Percentiles rank a stretch among this genome's conserved stretches.
phyloP scores from a whole-genome alignment of 2,113 vertebrate genomes.

The Cololabis saira region DNA sequence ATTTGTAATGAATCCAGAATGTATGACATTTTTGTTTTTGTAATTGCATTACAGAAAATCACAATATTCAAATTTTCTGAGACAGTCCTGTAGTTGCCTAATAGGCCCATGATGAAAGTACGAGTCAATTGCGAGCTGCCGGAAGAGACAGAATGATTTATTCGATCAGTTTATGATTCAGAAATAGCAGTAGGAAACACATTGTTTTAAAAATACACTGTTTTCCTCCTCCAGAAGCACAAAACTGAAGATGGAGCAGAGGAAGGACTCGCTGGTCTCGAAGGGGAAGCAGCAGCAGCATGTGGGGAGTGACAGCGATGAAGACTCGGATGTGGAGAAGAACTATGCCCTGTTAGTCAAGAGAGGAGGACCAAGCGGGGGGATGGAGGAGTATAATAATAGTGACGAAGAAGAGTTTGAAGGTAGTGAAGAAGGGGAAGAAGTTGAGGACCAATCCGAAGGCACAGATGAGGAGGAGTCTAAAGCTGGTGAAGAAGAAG shows the following conservation, averaged over 20 bases:
- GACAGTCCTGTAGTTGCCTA: no score
- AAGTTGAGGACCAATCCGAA: background rate
- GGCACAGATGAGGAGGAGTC: slow-evolving; percentile 7
- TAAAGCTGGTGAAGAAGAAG: background rate
- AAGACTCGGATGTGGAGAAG: slow-evolving; percentile 54
- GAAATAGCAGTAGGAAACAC: background rate
- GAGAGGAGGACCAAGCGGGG: slow-evolving; percentile 2
- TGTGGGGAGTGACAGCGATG: slow-evolving; percentile 15
- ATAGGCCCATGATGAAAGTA: no score
- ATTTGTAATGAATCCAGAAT: no score
- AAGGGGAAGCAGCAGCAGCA: background rate
- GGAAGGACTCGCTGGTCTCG: background rate
- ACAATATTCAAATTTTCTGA: no score
- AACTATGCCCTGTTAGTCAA: slow-evolving; percentile 44
- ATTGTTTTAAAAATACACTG: background rate
- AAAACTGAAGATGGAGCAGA: slow-evolving; percentile 27
- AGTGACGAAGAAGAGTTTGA: no score
- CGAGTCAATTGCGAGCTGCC: no score
- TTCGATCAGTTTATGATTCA: no score
- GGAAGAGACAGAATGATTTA: no score
- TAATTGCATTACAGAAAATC: no score
- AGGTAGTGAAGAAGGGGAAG: background rate
- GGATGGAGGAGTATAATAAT: background rate
- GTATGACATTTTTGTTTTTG: no score
- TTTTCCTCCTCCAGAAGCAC: background rate